phyloP scores from a whole-genome alignment of 2,888 invertebrate species.

The Eupithecia exiguata region DNA sequence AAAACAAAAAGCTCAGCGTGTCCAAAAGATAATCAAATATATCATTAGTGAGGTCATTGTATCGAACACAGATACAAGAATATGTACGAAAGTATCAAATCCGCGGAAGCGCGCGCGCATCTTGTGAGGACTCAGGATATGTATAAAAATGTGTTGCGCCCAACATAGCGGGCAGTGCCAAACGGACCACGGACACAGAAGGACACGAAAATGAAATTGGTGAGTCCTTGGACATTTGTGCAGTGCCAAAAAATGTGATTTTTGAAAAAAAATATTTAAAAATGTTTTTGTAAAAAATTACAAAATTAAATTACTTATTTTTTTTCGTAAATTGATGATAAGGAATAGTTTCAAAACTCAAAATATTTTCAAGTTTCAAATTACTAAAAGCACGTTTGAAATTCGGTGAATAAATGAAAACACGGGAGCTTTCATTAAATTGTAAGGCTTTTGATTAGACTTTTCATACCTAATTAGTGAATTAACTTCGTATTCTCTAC shows the following conservation, averaged over 20 bases:
- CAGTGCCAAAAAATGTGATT: conserved; percentile 43
- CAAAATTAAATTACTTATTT: too few species aligned
- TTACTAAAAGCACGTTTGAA: not conserved
- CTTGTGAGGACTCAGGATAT: conserved; percentile 73
- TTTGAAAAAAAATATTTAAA: not conserved
- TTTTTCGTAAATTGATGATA: not conserved
- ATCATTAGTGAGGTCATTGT: conserved; percentile 74
- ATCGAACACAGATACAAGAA: conserved; percentile 42
- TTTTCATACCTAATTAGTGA: conserved; percentile 12
- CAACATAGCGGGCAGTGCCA: conserved; percentile 70
- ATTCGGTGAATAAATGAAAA: not conserved
- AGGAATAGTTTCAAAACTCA: not conserved
- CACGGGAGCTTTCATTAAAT: conserved; percentile 16
- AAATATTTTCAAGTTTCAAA: not conserved
- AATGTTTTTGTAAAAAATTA: conserved; percentile 10
- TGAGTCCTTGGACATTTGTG: conserved; percentile 74
- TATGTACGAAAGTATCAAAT: conserved; percentile 40
- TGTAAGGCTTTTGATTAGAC: conserved; percentile 32
- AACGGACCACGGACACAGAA: conserved; percentile 69
- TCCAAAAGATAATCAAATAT: conserved; percentile 20
- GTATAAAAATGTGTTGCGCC: conserved; percentile 75
- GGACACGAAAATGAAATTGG: conserved; percentile 80
- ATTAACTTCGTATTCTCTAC: conserved; percentile 4
- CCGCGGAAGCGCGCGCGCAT: conserved; percentile 60
- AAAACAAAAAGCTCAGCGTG: not conserved